Conservation (phyloP, 2,888 invertebrate genomes). For the Caenorhabditis parvicauda region DNA sequence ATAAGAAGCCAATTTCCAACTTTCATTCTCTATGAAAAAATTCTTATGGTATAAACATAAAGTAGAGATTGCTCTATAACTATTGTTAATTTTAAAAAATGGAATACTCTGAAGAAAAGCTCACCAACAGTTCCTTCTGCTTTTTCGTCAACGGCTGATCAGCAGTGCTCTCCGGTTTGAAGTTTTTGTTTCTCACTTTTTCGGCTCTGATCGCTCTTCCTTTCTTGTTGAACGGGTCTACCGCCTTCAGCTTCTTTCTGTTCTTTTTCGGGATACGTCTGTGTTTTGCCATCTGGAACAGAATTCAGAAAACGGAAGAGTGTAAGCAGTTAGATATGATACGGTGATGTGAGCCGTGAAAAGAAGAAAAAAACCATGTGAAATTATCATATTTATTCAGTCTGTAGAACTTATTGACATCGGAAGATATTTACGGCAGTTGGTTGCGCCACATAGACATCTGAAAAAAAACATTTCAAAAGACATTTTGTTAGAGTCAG, state of each 20-base stretch:
- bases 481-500: too few species aligned
- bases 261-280: slow-evolving; percentile 42
- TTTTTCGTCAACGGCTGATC: slow-evolving; percentile 34
- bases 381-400: slow-evolving; percentile 8
- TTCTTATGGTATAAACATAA: too few species aligned
- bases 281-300: slow-evolving; percentile 23
- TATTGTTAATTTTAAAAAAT: too few species aligned
- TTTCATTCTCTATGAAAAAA: too few species aligned
- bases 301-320: not conserved
- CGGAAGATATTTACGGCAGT: slow-evolving; percentile 32
- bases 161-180: not conserved
- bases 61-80: too few species aligned
- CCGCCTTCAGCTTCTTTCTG: slow-evolving; percentile 46
- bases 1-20: too few species aligned
- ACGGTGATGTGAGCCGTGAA: not conserved
- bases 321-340: not conserved
- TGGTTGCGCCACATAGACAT: slow-evolving; percentile 24
- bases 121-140: slow-evolving; percentile 16
- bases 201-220: slow-evolving; percentile 15
- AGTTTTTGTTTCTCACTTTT: not conserved
- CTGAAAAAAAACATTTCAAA: slow-evolving; percentile 13
- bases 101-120: too few species aligned
- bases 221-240: slow-evolving; percentile 43
- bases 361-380: not conserved
- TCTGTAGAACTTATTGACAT: slow-evolving; percentile 17